phyloP scores from a whole-genome alignment of 2,888 invertebrate species.

The Endotricha flammealis region DNA sequence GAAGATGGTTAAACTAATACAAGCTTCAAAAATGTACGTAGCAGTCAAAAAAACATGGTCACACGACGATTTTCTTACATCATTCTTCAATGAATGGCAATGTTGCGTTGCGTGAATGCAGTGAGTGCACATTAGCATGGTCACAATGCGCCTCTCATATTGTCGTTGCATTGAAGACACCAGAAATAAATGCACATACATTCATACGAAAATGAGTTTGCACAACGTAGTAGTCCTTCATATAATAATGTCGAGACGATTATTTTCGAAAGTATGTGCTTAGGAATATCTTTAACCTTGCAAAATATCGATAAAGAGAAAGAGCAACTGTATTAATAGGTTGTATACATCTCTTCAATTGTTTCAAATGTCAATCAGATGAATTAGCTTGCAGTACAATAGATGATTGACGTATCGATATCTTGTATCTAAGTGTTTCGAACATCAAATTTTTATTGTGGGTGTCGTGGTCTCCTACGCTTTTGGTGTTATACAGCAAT shows the following conservation, averaged over 20 bases:
- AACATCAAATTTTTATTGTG: slow-evolving; percentile 27
- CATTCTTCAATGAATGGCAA: slow-evolving; percentile 33
- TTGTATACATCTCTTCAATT: slow-evolving; percentile 39
- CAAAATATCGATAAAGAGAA: slow-evolving; percentile 18
- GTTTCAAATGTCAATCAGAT: slow-evolving; percentile 50
- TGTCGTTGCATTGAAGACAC: slow-evolving; percentile 34
- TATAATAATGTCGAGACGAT: neutral
- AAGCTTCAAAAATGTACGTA: slow-evolving; percentile 12
- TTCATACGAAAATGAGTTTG: slow-evolving; percentile 38
- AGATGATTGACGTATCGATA: slow-evolving; percentile 55
- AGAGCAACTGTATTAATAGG: slow-evolving; percentile 23
- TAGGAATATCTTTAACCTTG: neutral
- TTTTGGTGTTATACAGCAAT: slow-evolving; percentile 15
- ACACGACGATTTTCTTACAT: slow-evolving; percentile 17
- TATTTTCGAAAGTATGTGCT: neutral
- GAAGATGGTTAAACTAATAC: no score
- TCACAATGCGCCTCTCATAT: slow-evolving; percentile 39
- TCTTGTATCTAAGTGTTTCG: slow-evolving; percentile 32
- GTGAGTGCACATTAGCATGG: slow-evolving; percentile 46
- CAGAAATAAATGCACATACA: slow-evolving; percentile 47
- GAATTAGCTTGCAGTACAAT: slow-evolving; percentile 50
- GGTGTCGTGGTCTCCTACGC: slow-evolving; percentile 41
- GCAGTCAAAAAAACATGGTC: neutral
- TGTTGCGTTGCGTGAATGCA: slow-evolving; percentile 35
- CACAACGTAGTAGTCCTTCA: slow-evolving; percentile 22